Conservation (phyloP, 2,797 vertebrate genomes). For the Gorsachius magnificus region DNA sequence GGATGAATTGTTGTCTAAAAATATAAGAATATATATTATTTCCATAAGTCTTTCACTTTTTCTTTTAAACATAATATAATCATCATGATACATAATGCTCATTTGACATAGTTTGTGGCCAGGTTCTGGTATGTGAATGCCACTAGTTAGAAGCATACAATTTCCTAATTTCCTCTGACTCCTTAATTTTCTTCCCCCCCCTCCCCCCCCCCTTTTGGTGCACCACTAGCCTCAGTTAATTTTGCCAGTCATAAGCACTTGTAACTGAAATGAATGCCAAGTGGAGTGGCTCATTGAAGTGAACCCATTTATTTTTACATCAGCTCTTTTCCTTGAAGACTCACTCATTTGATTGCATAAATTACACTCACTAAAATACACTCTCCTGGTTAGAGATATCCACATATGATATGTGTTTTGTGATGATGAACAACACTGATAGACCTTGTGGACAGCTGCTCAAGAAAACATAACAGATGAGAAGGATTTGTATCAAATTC, state of each 20-base stretch:
- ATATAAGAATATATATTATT: not conserved
- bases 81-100: not conserved
- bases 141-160: not conserved
- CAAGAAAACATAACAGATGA: not conserved
- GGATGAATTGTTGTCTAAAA: not conserved
- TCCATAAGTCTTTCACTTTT: not conserved
- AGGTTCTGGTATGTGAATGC: not conserved
- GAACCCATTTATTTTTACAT: not conserved
- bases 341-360: not conserved
- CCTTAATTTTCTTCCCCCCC: not conserved
- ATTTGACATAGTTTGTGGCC: not conserved
- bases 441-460: not conserved
- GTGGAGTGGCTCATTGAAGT: not conserved
- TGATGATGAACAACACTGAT: not conserved
- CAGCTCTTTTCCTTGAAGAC: not conserved
- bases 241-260: not conserved
- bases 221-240: not conserved
- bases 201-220: not conserved
- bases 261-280: not conserved
- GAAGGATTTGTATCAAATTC: not conserved
- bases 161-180: not conserved
- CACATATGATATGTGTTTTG: not conserved
- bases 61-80: not conserved
- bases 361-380: not conserved
- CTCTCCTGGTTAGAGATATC: not conserved